A percentile compares a stretch with the other conserved stretches of the same genome.
Evolutionary conservation across 2,113 vertebrate species (phyloP).

Genomic region (Phyllostomus hastatus): DNA sequence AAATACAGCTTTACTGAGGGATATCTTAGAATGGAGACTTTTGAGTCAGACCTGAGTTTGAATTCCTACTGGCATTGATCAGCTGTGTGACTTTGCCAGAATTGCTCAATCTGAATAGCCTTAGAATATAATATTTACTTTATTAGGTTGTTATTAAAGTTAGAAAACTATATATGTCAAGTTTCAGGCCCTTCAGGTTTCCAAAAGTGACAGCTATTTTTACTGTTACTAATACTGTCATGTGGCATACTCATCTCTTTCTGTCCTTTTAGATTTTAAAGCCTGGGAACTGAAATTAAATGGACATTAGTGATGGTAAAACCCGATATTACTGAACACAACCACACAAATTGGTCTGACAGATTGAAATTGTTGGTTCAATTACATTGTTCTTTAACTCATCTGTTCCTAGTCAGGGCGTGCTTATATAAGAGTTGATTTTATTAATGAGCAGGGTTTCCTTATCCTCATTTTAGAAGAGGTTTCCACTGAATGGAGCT

Average conservation of each 20-base stretch:
- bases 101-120: not conserved
- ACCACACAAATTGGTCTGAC: not conserved
- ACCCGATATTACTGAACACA: not conserved
- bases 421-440: not conserved
- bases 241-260: not conserved
- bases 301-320: not conserved
- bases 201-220: not conserved
- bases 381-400: not conserved
- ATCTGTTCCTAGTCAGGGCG: not conserved
- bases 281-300: not conserved
- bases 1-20: not conserved
- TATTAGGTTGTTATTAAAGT: not conserved
- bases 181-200: not conserved
- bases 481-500: not conserved
- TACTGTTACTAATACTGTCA: not conserved
- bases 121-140: constrained; percentile 7
- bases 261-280: not conserved
- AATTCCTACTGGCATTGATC: not conserved
- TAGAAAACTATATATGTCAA: not conserved
- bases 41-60: not conserved
- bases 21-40: not conserved
- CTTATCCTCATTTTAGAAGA: constrained; percentile 18
- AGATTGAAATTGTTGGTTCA: not conserved
- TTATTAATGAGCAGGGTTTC: not conserved
- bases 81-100: not conserved